Evolutionary conservation across 2,888 invertebrate genomes (phyloP), one percentile per base, ranked within the genome.

Genomic region (Campopleginae sp.): DNA sequence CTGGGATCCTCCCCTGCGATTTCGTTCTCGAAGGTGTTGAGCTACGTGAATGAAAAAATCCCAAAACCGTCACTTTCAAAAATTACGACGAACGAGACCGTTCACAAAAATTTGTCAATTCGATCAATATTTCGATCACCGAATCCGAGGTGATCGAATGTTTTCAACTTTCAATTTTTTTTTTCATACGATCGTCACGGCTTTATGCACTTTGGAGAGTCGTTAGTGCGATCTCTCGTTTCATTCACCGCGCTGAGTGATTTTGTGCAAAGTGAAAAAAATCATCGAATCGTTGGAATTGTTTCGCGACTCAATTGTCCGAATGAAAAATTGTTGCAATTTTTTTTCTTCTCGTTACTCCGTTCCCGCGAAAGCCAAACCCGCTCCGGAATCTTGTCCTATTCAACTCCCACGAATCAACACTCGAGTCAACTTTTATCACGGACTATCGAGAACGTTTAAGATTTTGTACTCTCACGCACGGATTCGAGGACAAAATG

Each of bases 21-120:
- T 84, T 86, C 86, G 86, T 86, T 86, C 86, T 86, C 83, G 86
- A 86, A 86, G 86, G 68, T 46, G 17, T 86, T 75, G 68, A 63
- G 46, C 86, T 54, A 48, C 54, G 74, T 17, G 77, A 54, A 27
- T 68, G 75, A 75, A 78, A 54, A 66, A 70, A 70, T 70, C 48
- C 6, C 19, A 58, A 44, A 58, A 19, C 2, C 66, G 46, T 72
- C 61, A 77, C 61, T 63, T 72, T 46, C 74, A 14, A 19, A 27
- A 58, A 27, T 7, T 7, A 42, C 14, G 8, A 27, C 38, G 7
- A 63, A 77, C 74, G 23, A 78, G 70, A 66, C 79, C 71, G 68
- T n/a, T 46, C 17, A 23, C 14, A 38, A 27, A 4, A 68, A 80
- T 77, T 71, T 78, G 54, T 78, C 54, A 42, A 38, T 44, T 14